Conservation (phyloP, 2,888 invertebrate species). For the Drosophila ezoana region DNA sequence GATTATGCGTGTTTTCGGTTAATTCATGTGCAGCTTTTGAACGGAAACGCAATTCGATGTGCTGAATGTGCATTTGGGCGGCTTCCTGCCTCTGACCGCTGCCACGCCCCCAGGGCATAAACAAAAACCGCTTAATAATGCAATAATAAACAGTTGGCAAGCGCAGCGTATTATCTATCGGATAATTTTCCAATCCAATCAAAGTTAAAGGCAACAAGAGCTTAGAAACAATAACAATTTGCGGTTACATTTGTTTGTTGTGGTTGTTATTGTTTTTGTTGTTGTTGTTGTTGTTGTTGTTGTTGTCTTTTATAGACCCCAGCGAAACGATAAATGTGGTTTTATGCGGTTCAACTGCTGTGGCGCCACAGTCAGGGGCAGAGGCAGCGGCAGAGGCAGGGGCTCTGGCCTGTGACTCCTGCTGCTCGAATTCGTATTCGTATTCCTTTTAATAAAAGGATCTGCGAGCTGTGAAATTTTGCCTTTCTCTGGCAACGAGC, state of each 20-base stretch:
- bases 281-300: conserved; percentile 4
- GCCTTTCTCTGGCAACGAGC: conserved; percentile 10
- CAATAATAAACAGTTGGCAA: conserved; percentile 52
- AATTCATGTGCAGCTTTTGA: conserved; percentile 31
- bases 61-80: conserved; percentile 40
- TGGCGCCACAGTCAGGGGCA: neutral
- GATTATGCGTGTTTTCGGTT: conserved; percentile 25
- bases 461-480: conserved; percentile 15
- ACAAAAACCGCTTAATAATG: conserved; percentile 50
- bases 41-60: conserved; percentile 58
- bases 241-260: conserved; percentile 23
- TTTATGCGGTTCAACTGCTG: conserved; percentile 33
- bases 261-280: neutral
- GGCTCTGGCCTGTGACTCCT: neutral
- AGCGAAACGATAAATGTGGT: conserved; percentile 26
- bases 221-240: conserved; percentile 33
- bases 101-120: neutral
- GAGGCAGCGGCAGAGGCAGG: too few relatives aligned
- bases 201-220: conserved; percentile 40
- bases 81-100: neutral
- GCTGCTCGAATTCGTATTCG: neutral
- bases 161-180: conserved; percentile 20
- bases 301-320: conserved; percentile 8
- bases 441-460: conserved; percentile 6
- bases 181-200: conserved; percentile 12